Conservation (phyloP, 2,888 invertebrate genomes). For the Anticlea derivata region DNA sequence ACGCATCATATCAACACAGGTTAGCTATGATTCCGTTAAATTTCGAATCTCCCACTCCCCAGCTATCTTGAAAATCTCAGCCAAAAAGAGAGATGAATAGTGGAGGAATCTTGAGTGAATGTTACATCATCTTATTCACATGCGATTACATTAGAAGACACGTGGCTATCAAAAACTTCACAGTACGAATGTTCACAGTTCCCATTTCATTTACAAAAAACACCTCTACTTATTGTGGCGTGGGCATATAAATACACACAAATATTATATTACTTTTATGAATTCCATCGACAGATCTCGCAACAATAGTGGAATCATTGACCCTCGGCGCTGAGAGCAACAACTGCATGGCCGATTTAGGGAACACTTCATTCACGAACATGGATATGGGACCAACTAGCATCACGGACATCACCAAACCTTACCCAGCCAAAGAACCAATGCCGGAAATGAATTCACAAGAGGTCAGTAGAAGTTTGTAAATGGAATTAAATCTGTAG, state of each 20-base stretch:
- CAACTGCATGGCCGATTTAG: conserved; percentile 80
- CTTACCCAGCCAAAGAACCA: conserved; percentile 79
- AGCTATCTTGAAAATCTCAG: no score
- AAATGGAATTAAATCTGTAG: conserved; percentile 3
- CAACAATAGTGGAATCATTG: conserved; percentile 93
- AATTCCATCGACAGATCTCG: conserved; percentile 84
- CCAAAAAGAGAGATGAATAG: no score
- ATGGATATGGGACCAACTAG: conserved; percentile 83
- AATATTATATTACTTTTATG: no score
- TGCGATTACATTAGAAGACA: no score
- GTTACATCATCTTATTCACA: no score
- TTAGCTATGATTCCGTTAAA: conserved; percentile 32
- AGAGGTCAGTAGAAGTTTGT: conserved; percentile 53
- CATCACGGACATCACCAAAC: conserved; percentile 80
- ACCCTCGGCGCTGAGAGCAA: conserved; percentile 87
- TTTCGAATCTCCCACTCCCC: no score
- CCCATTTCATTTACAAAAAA: no score
- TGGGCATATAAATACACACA: no score
- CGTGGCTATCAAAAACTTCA: no score
- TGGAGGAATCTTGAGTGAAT: no score
- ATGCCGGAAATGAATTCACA: conserved; percentile 64
- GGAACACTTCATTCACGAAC: conserved; percentile 74
- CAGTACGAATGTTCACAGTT: no score
- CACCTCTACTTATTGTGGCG: no score
- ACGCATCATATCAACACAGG: conserved; percentile 85